Base-by-base conservation (phyloP, 2,888 invertebrate species). In the Plusia festucae region DNA sequence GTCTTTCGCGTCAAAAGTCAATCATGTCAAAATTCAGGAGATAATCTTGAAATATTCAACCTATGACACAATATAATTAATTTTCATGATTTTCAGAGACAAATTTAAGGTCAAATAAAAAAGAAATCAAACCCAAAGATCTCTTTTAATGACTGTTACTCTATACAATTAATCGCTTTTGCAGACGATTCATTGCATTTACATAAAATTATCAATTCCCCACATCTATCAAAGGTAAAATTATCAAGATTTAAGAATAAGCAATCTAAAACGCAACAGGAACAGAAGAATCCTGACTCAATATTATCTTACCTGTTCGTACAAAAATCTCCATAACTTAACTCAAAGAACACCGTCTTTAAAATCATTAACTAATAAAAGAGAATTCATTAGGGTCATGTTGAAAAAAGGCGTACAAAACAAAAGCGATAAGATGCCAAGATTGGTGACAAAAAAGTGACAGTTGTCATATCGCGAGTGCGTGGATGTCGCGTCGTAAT, bases 401-500 rank as follows among this genome's bases (percentile, higher is more conserved):
- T 58, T 40, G n/a, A 68, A 68, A 80, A 78, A 75, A 57, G 60
- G 44, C 60, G 11, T 46, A 30, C 69, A 63, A 53, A 68, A 73
- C 68, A 66, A 67, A 54, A 60, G 70, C 76, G 73, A 81, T 79
- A 70, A 71, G 70, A 64, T 70, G 65, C 65, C 56, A 63, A 69
- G 68, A 78, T 76, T 64, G 56, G 55, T 9, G 53, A 68, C 66
- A 71, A 76, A 81, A 79, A 67, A 61, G 60, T 44, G 75, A 70
- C 70, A 70, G 70, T 79, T 77, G 77, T 81, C 79, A 78, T 80
- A 76, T 78, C 74, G 69, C 81, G 75, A 76, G 78, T 76, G 76
- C 67, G 76, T 65, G 58, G 53, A 44, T 61, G 65, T 65, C 57
- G 44, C 64, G 60, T n/a, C 54, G 44, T 73, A 62, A 67, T 67